Conservation (phyloP, 2,797 vertebrate species). For the Erpetoichthys calabaricus region DNA sequence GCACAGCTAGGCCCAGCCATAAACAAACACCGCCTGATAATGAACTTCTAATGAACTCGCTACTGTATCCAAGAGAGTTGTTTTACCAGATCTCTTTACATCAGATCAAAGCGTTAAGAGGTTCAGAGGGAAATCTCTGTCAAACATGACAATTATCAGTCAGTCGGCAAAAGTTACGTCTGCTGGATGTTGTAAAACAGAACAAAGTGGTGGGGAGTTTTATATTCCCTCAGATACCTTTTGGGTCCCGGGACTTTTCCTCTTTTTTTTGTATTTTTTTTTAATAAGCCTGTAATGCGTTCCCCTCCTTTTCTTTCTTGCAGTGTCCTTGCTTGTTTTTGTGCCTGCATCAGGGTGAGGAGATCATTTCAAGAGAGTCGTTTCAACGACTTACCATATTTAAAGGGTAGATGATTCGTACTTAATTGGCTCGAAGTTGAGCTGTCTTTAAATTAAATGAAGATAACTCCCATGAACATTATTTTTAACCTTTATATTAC, state of each 20-base stretch:
- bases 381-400: not conserved
- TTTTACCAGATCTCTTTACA: conserved; percentile 7
- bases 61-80: conserved; percentile 9
- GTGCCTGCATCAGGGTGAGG: not conserved
- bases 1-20: conserved; percentile 13
- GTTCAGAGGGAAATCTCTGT: conserved; percentile 3
- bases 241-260: not conserved
- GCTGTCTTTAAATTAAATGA: not conserved
- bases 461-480: no score
- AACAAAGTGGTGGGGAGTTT: conserved; percentile 13
- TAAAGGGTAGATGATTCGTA: not conserved
- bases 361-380: not conserved
- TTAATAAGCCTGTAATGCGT: not conserved
- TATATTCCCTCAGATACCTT: conserved; percentile 8
- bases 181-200: conserved; percentile 19
- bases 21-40: conserved; percentile 12
- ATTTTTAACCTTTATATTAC: no score
- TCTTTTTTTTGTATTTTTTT: conserved; percentile 3
- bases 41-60: conserved; percentile 27
- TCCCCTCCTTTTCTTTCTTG: not conserved
- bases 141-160: conserved; percentile 11
- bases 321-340: not conserved
- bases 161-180: conserved; percentile 4
- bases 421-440: not conserved
- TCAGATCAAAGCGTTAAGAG: conserved; percentile 6